A percentile compares a stretch with the other conserved stretches of the same genome.
Conservation (phyloP, 2,113 vertebrate genomes). For the Saccopteryx leptura region DNA sequence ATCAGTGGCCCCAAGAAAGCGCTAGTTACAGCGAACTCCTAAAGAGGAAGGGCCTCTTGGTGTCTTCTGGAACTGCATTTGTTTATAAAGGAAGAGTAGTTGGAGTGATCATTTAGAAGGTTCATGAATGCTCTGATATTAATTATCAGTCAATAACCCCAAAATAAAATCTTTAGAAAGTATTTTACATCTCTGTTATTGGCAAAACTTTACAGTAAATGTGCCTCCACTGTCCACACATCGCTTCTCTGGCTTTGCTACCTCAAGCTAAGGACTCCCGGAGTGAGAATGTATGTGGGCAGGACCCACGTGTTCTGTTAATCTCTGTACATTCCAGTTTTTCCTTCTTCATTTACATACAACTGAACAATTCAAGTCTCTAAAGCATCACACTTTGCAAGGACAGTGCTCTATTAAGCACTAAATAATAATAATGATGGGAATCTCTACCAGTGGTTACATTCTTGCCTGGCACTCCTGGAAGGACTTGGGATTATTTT, state of each 20-base stretch:
- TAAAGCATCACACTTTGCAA: conserved; percentile 63
- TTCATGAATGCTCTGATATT: conserved; percentile 1
- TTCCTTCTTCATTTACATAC: conserved; percentile 71
- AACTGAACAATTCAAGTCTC: conserved; percentile 66
- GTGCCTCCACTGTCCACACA: neutral
- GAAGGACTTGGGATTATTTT: conserved; percentile 62
- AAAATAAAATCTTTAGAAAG: conserved; percentile 4
- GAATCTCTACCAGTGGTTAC: conserved; percentile 75
- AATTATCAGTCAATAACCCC: neutral
- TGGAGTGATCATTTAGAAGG: neutral
- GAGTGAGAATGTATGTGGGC: neutral
- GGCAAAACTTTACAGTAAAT: neutral
- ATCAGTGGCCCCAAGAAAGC: conserved; percentile 74
- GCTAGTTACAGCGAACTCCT: conserved; percentile 61
- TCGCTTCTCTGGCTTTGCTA: neutral
- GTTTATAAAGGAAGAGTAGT: neutral
- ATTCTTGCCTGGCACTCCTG: conserved; percentile 56
- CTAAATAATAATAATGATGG: conserved; percentile 40
- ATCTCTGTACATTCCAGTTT: conserved; percentile 57
- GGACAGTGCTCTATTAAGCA: conserved; percentile 65
- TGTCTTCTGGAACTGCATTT: neutral
- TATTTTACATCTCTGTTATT: neutral
- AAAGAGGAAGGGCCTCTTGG: conserved; percentile 8
- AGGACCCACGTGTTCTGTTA: neutral
- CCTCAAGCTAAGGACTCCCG: neutral